These are phyloP conservation scores for Oryzias dopingdopingensis DNA, from an alignment of 2,797 vertebrate genomes.

Conservation along the genomic window DNA sequence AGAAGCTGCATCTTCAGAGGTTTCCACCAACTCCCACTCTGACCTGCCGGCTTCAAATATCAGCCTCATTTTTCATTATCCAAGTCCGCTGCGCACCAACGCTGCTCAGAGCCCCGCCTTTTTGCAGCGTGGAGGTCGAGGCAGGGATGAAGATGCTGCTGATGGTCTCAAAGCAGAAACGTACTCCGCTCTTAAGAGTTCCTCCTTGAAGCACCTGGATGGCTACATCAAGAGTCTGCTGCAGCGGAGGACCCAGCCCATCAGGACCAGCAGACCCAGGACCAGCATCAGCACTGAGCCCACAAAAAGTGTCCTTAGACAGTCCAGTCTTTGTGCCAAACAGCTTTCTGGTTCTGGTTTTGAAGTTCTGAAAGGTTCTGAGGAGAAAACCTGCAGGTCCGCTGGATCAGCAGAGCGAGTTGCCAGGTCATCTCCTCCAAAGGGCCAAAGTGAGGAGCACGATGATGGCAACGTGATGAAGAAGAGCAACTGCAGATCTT, in stretches of 20 bases:
- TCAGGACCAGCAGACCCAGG: constrained; percentile 89
- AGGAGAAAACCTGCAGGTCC: constrained; percentile 72
- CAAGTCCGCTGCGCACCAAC: constrained; percentile 88
- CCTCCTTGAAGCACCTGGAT: constrained; percentile 84
- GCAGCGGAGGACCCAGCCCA: constrained; percentile 83
- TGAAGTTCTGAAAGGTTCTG: constrained; percentile 46
- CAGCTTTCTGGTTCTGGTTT: constrained; percentile 34
- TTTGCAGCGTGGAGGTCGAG: constrained; percentile 75
- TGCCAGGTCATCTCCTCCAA: constrained; percentile 52
- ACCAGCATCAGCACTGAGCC: constrained; percentile 89
- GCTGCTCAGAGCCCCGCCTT: constrained; percentile 88
- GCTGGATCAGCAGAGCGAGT: constrained; percentile 42
- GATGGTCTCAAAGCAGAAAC: constrained; percentile 66
- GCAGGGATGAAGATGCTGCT: constrained; percentile 56
- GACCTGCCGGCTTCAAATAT: constrained; percentile 79
- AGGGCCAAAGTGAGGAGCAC: constrained; percentile 65
- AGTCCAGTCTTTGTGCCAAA: constrained; percentile 82
- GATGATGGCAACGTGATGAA: constrained; percentile 8
- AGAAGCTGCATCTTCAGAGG: constrained; percentile 64
- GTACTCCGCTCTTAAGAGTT: constrained; percentile 30
- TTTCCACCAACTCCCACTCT: constrained; percentile 77
- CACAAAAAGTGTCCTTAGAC: constrained; percentile 85
- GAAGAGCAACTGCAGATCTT: constrained; percentile 49
- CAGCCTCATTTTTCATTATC: constrained; percentile 87
- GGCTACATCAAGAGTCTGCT: constrained; percentile 88